A percentile compares a stretch with the other conserved stretches of the same genome.
Conservation (phyloP, 2,797 vertebrate genomes). For the Sus cebifrons region DNA sequence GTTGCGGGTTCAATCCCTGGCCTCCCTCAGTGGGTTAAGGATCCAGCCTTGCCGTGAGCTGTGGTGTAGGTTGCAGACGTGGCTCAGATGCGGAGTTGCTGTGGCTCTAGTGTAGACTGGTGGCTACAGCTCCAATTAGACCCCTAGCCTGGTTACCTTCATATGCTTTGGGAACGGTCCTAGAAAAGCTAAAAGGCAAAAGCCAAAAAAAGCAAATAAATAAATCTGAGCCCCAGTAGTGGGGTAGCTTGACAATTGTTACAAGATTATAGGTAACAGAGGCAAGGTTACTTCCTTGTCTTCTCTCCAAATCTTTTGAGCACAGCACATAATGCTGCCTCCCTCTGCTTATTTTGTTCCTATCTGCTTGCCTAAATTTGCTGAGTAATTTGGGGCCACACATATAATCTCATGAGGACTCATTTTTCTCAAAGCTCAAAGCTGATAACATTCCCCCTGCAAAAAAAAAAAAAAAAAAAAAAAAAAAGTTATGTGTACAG, state of each 20-base stretch:
- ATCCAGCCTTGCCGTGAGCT: no score
- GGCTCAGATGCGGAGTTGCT: no score
- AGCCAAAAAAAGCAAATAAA: no score
- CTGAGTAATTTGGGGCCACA: not conserved
- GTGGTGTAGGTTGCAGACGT: no score
- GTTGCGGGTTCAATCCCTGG: no score
- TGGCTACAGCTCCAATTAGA: no score
- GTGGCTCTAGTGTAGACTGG: no score
- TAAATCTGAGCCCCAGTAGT: not conserved
- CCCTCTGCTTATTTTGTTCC: not conserved
- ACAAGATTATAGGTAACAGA: not conserved
- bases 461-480: not conserved
- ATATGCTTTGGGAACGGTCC: no score
- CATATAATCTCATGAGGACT: not conserved
- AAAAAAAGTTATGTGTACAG: not conserved
- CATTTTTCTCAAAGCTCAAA: slow-evolving; percentile 8
- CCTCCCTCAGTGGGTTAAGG: no score
- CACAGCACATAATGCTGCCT: not conserved
- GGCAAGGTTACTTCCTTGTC: not conserved
- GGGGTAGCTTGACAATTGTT: not conserved
- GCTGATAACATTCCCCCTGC: not conserved
- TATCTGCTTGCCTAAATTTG: not conserved
- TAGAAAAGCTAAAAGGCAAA: no score
- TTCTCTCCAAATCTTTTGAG: not conserved
- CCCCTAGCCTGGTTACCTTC: no score